A percentile compares a stretch with the other conserved stretches of the same genome.
These are phyloP conservation scores for Triplophysa siluroides DNA, from an alignment of 2,113 vertebrate genomes.

Conservation along the genomic window DNA sequence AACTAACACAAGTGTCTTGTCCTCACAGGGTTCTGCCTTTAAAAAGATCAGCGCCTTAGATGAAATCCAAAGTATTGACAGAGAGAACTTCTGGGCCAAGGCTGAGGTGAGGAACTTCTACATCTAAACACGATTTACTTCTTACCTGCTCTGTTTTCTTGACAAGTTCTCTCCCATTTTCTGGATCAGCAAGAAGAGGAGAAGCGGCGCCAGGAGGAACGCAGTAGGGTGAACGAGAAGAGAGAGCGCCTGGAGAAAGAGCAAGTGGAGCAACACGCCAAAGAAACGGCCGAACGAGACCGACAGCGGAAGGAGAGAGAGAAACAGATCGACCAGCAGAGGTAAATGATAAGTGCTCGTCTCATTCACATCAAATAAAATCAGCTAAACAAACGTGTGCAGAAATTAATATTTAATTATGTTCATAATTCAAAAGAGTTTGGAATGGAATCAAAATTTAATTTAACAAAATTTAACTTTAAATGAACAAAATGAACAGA, in stretches of 20 bases:
- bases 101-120: slow-evolving; percentile 76
- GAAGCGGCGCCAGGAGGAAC: slow-evolving; percentile 76
- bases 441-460: too few relatives aligned
- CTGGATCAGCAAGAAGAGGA: slow-evolving; percentile 83
- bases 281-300: slow-evolving; percentile 74
- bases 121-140: slow-evolving; percentile 61
- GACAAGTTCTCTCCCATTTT: not conserved
- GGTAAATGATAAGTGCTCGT: slow-evolving; percentile 63
- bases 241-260: slow-evolving; percentile 75
- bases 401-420: not conserved
- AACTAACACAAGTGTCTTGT: not conserved
- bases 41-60: slow-evolving; percentile 84
- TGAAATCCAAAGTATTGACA: slow-evolving; percentile 85
- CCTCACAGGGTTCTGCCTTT: slow-evolving; percentile 86
- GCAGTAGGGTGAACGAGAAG: slow-evolving; percentile 68
- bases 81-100: slow-evolving; percentile 89
- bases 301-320: slow-evolving; percentile 69
- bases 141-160: not conserved
- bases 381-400: not conserved
- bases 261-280: slow-evolving; percentile 76
- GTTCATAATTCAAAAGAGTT: not conserved
- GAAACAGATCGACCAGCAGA: slow-evolving; percentile 68
- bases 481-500: too few relatives aligned
- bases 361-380: not conserved
- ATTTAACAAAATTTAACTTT: too few relatives aligned